Percentiles rank a stretch among this genome's conserved stretches.
Conservation (phyloP, 2,888 invertebrate genomes). For the Alcis repandata region DNA sequence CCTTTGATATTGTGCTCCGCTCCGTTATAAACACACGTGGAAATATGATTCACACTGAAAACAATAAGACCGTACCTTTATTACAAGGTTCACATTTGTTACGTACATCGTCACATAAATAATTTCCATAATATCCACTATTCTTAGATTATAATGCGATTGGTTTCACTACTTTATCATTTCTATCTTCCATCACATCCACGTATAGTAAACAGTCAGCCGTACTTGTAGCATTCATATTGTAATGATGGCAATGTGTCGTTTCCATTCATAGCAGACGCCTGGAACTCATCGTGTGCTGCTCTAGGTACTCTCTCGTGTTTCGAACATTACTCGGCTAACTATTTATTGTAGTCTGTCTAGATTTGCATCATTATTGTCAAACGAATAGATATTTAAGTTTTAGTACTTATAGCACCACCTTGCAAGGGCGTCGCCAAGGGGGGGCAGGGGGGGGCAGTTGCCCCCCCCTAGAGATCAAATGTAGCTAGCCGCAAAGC, state of each 20-base stretch:
- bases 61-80: slow-evolving; percentile 5
- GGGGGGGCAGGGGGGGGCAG: no score
- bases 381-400: no score
- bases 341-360: slow-evolving; percentile 5
- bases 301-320: slow-evolving; percentile 42
- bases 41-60: background rate
- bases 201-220: background rate
- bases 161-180: slow-evolving; percentile 25
- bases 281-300: slow-evolving; percentile 42
- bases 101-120: slow-evolving; percentile 1
- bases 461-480: no score
- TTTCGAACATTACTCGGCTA: slow-evolving; percentile 20
- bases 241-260: slow-evolving; percentile 16
- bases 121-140: slow-evolving; percentile 22
- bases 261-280: slow-evolving; percentile 42
- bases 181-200: slow-evolving; percentile 2
- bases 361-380: slow-evolving; percentile 4
- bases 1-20: background rate
- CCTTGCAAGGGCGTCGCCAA: no score
- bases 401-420: background rate
- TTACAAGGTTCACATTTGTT: slow-evolving; percentile 8
- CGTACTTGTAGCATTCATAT: background rate
- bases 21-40: slow-evolving; percentile 1
- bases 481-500: no score
- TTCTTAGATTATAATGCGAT: slow-evolving; percentile 22